phyloP scores from a whole-genome alignment of 2,888 invertebrate species.

The Nephrotoma guestfalica region DNA sequence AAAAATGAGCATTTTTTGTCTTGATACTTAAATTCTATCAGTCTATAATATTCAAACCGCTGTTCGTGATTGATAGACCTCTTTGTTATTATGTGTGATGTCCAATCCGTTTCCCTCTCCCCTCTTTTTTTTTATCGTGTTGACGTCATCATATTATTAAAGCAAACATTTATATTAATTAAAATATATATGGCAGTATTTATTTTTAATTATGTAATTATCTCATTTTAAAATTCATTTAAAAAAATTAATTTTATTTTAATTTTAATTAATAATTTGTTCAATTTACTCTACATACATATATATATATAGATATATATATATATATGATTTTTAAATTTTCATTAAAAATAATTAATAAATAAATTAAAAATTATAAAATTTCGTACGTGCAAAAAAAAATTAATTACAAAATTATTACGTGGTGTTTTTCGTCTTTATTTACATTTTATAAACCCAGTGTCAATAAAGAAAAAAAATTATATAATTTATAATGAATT shows the following conservation, averaged over 20 bases:
- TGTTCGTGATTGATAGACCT: background rate
- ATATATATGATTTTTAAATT: background rate
- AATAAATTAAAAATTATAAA: background rate
- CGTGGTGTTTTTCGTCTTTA: background rate
- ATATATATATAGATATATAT: background rate
- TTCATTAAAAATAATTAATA: background rate
- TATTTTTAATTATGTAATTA: background rate
- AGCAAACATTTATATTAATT: background rate
- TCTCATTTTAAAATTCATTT: background rate
- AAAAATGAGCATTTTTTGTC: background rate
- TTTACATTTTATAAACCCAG: background rate
- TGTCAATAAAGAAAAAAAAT: background rate
- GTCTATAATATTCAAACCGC: background rate
- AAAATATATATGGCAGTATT: background rate
- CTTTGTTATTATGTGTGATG: background rate
- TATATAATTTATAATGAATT: background rate
- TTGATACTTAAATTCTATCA: background rate
- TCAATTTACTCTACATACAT: background rate
- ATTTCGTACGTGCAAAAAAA: background rate
- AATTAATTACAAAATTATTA: background rate
- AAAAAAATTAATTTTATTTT: background rate
- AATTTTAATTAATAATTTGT: background rate
- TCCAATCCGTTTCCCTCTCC: background rate
- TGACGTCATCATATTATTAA: background rate
- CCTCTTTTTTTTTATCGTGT: background rate